Evolutionary conservation across 1,140 invertebrate genomes (phyloP).

Genomic region (Ectropis grisescens): DNA sequence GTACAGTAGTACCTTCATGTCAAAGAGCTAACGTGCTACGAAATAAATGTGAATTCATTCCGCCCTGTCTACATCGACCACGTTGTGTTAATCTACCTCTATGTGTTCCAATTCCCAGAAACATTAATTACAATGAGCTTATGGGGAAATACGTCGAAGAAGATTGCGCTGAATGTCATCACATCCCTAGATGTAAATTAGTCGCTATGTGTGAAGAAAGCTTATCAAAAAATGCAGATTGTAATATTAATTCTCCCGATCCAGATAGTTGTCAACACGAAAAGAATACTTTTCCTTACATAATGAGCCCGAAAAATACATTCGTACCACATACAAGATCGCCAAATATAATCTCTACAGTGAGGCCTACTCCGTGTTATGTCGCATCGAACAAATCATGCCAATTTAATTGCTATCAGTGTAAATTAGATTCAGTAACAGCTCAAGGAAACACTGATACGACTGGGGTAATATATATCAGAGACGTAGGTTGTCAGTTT

Average conservation of each 20-base stretch:
- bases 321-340: too few species aligned
- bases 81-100: conserved; percentile 52
- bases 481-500: conserved; percentile 57
- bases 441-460: conserved; percentile 12
- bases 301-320: too few species aligned
- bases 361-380: too few species aligned
- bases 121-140: conserved; percentile 27
- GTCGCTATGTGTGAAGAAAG: conserved; percentile 20
- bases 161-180: conserved; percentile 17
- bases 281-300: too few species aligned
- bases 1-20: conserved; percentile 49
- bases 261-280: too few species aligned
- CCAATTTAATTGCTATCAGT: conserved; percentile 28
- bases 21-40: conserved; percentile 43
- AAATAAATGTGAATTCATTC: conserved; percentile 50
- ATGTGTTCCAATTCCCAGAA: conserved; percentile 41
- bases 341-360: too few species aligned
- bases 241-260: conserved; percentile 15
- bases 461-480: conserved; percentile 41
- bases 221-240: conserved; percentile 8
- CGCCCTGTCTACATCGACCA: conserved; percentile 45
- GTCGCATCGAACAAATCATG: conserved; percentile 34
- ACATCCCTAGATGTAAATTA: conserved; percentile 24
- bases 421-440: conserved; percentile 11
- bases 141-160: conserved; percentile 19